Evolutionary conservation across 1,140 invertebrate species (phyloP).

Genomic region (Nasonia longicornis): DNA sequence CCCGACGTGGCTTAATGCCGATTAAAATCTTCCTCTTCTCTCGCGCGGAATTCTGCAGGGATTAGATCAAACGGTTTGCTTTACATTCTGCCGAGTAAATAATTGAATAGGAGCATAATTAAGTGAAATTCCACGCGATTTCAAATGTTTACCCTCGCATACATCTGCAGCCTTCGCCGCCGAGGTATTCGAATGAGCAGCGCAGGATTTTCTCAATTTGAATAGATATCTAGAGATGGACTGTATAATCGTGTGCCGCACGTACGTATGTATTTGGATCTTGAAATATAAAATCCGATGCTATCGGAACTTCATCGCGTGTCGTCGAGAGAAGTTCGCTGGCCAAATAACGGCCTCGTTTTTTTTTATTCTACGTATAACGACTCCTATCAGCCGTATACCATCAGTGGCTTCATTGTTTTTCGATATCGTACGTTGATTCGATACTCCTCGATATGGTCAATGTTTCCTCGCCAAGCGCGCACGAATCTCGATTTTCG

Average conservation of each 20-base stretch:
- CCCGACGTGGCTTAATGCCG: neutral
- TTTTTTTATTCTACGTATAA: too few relatives aligned
- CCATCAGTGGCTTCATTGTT: too few relatives aligned
- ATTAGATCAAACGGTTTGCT: neutral
- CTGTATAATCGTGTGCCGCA: neutral
- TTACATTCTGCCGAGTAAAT: neutral
- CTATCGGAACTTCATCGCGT: neutral
- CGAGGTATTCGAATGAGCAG: neutral
- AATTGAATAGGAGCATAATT: neutral
- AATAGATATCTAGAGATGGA: neutral
- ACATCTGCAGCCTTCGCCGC: neutral
- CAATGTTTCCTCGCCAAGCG: neutral
- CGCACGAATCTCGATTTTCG: neutral
- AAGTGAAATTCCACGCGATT: neutral
- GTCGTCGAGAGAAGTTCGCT: neutral
- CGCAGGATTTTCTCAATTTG: neutral
- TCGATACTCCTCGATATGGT: neutral
- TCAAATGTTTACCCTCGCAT: neutral
- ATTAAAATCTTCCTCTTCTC: neutral
- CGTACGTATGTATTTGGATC: neutral
- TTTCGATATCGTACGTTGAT: too few relatives aligned
- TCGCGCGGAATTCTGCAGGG: too few relatives aligned
- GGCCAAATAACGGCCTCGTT: too few relatives aligned
- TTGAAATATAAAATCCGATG: neutral
- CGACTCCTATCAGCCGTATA: too few relatives aligned